Conservation (phyloP, 2,888 invertebrate species). For the Hemaris fuciformis region DNA sequence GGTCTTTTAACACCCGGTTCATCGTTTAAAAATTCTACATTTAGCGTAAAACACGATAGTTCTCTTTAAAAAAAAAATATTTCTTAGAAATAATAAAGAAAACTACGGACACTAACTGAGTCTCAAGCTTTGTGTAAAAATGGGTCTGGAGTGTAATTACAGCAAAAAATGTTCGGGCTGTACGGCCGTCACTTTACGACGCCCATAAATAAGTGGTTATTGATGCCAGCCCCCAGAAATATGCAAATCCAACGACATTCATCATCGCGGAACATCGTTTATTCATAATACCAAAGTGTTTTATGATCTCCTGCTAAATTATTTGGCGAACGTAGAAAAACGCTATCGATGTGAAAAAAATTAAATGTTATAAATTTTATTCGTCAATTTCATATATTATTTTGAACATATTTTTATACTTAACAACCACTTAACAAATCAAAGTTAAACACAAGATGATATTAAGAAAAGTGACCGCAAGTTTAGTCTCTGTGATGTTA, state of each 20-base stretch:
- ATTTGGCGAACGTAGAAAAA: background rate
- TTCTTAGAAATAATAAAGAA: background rate
- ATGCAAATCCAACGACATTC: conserved; percentile 14
- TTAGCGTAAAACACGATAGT: too few relatives aligned
- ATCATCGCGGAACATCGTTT: conserved; percentile 4
- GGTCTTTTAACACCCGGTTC: too few relatives aligned
- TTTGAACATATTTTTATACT: too few relatives aligned
- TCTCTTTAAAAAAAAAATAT: too few relatives aligned
- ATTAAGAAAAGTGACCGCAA: too few relatives aligned
- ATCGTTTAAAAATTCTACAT: too few relatives aligned
- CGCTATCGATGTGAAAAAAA: too few relatives aligned
- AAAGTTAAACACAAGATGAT: too few relatives aligned
- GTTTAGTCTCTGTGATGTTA: too few relatives aligned
- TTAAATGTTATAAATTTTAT: too few relatives aligned
- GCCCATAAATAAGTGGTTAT: background rate
- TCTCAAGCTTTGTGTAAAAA: background rate
- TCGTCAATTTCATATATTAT: too few relatives aligned
- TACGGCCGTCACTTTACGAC: background rate
- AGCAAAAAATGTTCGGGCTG: background rate
- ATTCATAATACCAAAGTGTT: background rate
- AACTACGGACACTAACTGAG: background rate
- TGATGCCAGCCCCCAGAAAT: background rate
- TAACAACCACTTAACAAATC: too few relatives aligned
- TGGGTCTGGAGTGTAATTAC: background rate
- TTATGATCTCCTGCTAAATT: background rate